Percentiles rank a stretch among this genome's conserved stretches.
These are phyloP conservation scores for Sardinella longiceps DNA, from an alignment of 2,797 vertebrate species.

Conservation along the genomic window DNA sequence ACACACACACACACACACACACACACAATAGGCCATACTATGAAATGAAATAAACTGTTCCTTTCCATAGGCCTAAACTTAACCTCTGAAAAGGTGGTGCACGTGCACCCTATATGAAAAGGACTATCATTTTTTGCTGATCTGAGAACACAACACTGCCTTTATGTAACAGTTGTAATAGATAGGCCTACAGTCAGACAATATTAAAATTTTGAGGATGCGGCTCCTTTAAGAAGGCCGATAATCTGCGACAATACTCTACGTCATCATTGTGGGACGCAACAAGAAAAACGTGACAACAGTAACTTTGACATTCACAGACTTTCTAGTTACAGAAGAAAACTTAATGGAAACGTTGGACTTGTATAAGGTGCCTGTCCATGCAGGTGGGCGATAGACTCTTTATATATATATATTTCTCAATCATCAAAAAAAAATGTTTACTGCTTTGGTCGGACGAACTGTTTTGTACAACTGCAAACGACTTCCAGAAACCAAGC, in stretches of 20 bases:
- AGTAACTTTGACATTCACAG: background rate
- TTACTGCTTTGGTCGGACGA: slow-evolving; percentile 54
- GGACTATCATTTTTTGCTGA: too few relatives aligned
- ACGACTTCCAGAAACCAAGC: background rate
- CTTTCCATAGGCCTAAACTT: too few relatives aligned
- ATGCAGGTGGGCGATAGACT: background rate
- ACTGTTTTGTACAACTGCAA: slow-evolving; percentile 31
- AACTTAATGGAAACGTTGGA: background rate
- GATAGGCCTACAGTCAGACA: too few relatives aligned
- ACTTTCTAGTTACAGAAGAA: background rate
- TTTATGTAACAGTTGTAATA: too few relatives aligned
- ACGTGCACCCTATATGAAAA: too few relatives aligned
- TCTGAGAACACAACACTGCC: too few relatives aligned
- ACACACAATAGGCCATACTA: too few relatives aligned
- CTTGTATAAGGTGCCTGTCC: background rate
- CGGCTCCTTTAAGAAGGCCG: background rate
- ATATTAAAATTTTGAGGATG: background rate
- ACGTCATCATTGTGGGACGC: slow-evolving; percentile 14
- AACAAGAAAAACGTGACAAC: background rate
- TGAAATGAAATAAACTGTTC: too few relatives aligned
- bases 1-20: too few relatives aligned
- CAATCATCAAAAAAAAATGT: slow-evolving; percentile 54
- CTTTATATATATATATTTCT: background rate
- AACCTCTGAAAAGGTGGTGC: too few relatives aligned
- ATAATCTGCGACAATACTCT: background rate